Percentiles rank a stretch among this genome's conserved stretches.
Conservation (phyloP, 2,113 vertebrate species). For the Neoarius graeffei region DNA sequence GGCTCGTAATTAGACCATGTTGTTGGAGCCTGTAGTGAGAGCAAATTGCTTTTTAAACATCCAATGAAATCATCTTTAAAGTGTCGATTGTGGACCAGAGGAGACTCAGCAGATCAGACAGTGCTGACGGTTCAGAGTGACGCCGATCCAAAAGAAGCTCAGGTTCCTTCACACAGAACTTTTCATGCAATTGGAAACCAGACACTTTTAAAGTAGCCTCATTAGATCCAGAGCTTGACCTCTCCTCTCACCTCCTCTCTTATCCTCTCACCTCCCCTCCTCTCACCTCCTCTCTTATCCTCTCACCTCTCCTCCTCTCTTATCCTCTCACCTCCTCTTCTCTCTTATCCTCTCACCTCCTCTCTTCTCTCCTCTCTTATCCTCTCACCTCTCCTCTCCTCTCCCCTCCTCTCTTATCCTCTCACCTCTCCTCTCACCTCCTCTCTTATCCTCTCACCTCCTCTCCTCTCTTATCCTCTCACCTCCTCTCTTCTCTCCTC, state of each 20-base stretch:
- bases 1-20: conserved; percentile 80
- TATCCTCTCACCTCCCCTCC: background rate
- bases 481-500: too few relatives aligned
- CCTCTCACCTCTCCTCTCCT: too few relatives aligned
- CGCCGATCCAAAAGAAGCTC: conserved; percentile 71
- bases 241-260: background rate
- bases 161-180: conserved; percentile 74
- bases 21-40: conserved; percentile 74
- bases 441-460: too few relatives aligned
- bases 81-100: conserved; percentile 53
- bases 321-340: background rate
- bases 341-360: too few relatives aligned
- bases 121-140: conserved; percentile 78
- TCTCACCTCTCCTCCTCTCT: background rate
- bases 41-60: conserved; percentile 74
- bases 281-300: background rate
- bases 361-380: too few relatives aligned
- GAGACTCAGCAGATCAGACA: conserved; percentile 63
- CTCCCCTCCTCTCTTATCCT: too few relatives aligned
- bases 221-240: conserved; percentile 30
- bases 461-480: too few relatives aligned
- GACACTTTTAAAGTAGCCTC: conserved; percentile 63
- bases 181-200: conserved; percentile 55
- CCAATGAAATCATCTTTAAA: conserved; percentile 90
- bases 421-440: too few relatives aligned